Evolutionary conservation across 2,888 invertebrate genomes (phyloP).

Genomic region (Stegophylla sp.): DNA sequence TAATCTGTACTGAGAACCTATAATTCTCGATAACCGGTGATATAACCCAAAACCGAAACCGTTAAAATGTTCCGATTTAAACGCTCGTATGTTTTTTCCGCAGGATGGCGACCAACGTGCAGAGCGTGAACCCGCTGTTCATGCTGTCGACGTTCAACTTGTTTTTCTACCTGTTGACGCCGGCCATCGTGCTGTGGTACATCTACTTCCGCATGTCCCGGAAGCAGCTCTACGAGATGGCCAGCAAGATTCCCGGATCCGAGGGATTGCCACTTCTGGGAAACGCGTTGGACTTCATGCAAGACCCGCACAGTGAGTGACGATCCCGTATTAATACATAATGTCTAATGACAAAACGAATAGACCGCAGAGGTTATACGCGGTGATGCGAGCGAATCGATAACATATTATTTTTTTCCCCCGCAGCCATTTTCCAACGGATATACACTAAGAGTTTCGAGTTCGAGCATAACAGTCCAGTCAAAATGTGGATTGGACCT

Average conservation of each 20-base stretch:
- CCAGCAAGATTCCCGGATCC: slow-evolving; percentile 77
- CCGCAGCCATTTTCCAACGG: slow-evolving; percentile 62
- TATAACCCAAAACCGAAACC: too few relatives aligned
- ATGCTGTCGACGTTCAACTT: slow-evolving; percentile 72
- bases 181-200: slow-evolving; percentile 75
- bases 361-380: background rate
- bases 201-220: slow-evolving; percentile 72
- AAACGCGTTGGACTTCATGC: slow-evolving; percentile 77
- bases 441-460: slow-evolving; percentile 61
- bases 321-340: background rate
- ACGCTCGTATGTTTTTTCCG: background rate
- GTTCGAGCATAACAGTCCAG: slow-evolving; percentile 61
- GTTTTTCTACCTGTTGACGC: slow-evolving; percentile 77
- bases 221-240: slow-evolving; percentile 70
- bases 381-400: background rate
- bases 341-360: too few relatives aligned
- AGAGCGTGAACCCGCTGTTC: slow-evolving; percentile 64
- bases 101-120: slow-evolving; percentile 59
- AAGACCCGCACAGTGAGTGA: slow-evolving; percentile 67
- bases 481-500: slow-evolving; percentile 63
- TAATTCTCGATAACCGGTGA: too few relatives aligned
- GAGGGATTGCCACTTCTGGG: slow-evolving; percentile 76
- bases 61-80: too few relatives aligned
- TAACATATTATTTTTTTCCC: slow-evolving; percentile 20
- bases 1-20: too few relatives aligned